Base-by-base conservation (phyloP, 2,888 invertebrate species). In the Acheta domesticus region DNA sequence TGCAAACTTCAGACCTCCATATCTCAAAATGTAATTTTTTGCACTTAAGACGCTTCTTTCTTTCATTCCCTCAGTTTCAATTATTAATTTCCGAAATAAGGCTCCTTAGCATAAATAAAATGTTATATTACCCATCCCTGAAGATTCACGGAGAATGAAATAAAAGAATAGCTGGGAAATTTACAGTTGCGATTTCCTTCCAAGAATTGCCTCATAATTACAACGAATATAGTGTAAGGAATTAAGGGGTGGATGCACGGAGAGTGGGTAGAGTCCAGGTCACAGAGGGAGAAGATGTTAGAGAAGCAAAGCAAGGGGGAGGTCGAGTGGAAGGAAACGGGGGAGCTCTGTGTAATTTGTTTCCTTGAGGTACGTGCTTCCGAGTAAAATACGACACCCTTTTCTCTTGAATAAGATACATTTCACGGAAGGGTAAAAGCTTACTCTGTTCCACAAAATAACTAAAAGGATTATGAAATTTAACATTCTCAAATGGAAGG, bases 381-480 rank as follows among this genome's bases (percentile, higher is more conserved):
- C 16, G 14, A 62, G 62, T 62, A 62, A 62, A 62, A 62, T 62
- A 62, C 62, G 62, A 62, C 62, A 36, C 62, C 16, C 62, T 62
- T 62, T 62, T 62, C 62, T 62, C n/a, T 62, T 62, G 62, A 62
- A 62, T 62, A 62, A 62, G 62, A 62, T n/a, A 62, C 62, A 62
- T 62, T 62, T 62, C 62, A 62, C n/a, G 62, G n/a, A 19, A n/a
- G 62, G n/a, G 62, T n/a, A 62, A 62, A 62, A 62, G 14, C 62
- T 62, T 62, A 62, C 16, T 36, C 36, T 36, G 62, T n/a, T 62
- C 62, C 62, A 62, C 62, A 19, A 19, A n/a, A 19, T 62, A 62
- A 62, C n/a, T 62, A n/a, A 62, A n/a, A 62, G 62, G 62, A 62
- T 62, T 62, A 62, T 62, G 62, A 62, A 62, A 19, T 62, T 62